Conservation (phyloP, 1,140 invertebrate genomes). For the Psix sp. region DNA sequence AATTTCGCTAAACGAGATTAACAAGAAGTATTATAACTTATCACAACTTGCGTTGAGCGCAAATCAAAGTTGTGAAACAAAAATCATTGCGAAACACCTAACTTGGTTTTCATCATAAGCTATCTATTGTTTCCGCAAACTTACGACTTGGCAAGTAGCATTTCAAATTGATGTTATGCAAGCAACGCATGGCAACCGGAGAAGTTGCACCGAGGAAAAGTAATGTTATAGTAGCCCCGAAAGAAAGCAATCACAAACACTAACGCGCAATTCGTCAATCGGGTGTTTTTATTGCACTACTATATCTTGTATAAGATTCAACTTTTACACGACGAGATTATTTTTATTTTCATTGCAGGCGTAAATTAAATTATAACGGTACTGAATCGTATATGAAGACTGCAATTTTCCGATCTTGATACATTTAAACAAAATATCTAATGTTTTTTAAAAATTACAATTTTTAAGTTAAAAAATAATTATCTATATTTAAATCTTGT, state of each 20-base stretch:
- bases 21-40: conserved; percentile 54
- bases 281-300: conserved; percentile 29
- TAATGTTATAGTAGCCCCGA: conserved; percentile 36
- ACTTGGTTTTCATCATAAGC: conserved; percentile 54
- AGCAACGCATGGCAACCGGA: conserved; percentile 22
- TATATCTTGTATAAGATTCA: conserved; percentile 23
- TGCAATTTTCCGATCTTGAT: no score
- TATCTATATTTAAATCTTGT: no score
- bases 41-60: conserved; percentile 35
- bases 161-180: conserved; percentile 50
- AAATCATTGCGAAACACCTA: conserved; percentile 48
- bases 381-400: no score
- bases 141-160: conserved; percentile 52
- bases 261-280: conserved; percentile 11
- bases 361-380: no score
- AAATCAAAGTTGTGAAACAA: conserved; percentile 44
- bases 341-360: no score
- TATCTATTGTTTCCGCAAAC: conserved; percentile 51
- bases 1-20: conserved; percentile 42
- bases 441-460: no score
- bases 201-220: conserved; percentile 40
- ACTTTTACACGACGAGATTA: no score
- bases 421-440: no score
- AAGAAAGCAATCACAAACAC: conserved; percentile 41
- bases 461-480: no score